A percentile compares a stretch with the other conserved stretches of the same genome.
Conservation (phyloP, 2,113 vertebrate species). For the Sula dactylatra region DNA sequence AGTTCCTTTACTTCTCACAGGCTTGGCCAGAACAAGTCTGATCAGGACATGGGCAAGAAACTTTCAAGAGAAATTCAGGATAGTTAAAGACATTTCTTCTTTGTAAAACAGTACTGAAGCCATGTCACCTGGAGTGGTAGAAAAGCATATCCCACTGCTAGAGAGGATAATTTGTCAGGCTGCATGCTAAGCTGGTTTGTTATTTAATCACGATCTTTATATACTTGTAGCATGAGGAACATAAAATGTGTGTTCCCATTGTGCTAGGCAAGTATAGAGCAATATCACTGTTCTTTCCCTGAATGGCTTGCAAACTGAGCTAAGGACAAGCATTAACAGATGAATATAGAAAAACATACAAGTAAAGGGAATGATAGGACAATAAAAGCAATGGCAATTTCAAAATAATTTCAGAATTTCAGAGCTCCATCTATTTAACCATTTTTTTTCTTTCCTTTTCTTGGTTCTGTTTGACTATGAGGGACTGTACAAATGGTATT, state of each 20-base stretch:
- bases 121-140: background rate
- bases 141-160: background rate
- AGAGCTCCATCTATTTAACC: background rate
- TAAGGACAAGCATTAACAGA: background rate
- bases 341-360: background rate
- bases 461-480: background rate
- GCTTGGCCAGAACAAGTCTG: conserved; percentile 5
- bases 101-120: background rate
- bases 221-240: background rate
- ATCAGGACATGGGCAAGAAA: background rate
- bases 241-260: background rate
- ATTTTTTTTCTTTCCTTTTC: background rate
- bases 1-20: background rate
- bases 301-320: background rate
- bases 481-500: background rate
- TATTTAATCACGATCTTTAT: background rate
- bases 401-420: background rate
- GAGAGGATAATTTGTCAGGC: background rate
- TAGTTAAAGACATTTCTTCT: background rate
- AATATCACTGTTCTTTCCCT: background rate
- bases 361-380: background rate
- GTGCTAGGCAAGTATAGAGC: background rate
- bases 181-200: background rate
- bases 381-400: background rate
- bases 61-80: background rate